Evolutionary conservation across 2,888 invertebrate genomes (phyloP).

Genomic region (Acrobasis repandana): DNA sequence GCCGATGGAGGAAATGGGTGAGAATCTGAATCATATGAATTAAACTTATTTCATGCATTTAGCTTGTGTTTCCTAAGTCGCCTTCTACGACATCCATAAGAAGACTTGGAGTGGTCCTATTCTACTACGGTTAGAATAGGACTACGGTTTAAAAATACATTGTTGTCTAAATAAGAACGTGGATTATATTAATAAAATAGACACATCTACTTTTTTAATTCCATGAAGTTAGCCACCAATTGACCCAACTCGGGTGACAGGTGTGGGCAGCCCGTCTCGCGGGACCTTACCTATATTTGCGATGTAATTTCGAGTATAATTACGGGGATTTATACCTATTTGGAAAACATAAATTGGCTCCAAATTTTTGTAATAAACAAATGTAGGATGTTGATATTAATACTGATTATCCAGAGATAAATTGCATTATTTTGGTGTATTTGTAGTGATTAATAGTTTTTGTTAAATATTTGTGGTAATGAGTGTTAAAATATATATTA

Average conservation of each 20-base stretch:
- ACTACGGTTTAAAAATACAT: too few species aligned
- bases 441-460: neutral
- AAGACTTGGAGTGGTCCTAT: too few species aligned
- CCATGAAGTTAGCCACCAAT: conserved; percentile 4
- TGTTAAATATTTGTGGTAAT: neutral
- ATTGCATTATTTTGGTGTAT: neutral
- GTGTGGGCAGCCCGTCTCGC: conserved; percentile 1
- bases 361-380: neutral
- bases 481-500: neutral
- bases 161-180: too few species aligned
- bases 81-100: too few species aligned
- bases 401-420: neutral
- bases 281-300: conserved; percentile 3
- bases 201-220: conserved; percentile 2
- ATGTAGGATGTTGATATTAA: neutral
- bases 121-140: too few species aligned
- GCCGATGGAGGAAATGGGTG: too few species aligned
- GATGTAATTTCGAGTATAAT: neutral
- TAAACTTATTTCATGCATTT: too few species aligned
- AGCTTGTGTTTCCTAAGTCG: too few species aligned
- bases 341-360: neutral
- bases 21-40: too few species aligned
- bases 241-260: conserved; percentile 3
- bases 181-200: neutral
- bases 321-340: neutral